Percentiles rank a stretch among this genome's conserved stretches.
Evolutionary conservation across 92 coral and sea anemone species (phyloP).

Genomic region (Paramuricea clavata): DNA sequence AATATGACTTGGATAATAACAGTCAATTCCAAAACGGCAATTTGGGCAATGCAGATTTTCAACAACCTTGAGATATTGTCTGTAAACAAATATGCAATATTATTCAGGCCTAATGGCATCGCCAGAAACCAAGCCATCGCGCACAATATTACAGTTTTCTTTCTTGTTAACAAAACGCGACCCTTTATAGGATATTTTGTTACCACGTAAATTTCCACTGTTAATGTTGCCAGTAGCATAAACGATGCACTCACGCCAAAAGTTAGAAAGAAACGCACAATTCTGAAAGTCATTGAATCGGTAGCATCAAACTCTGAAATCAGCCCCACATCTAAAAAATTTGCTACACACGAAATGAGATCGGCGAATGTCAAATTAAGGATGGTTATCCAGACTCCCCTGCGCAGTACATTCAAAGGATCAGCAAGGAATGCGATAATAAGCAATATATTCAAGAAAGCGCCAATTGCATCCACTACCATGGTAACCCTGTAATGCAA

Average conservation of each 20-base stretch:
- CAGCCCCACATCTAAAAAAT: not conserved
- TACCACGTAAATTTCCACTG: conserved; percentile 18
- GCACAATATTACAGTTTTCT: conserved; percentile 75
- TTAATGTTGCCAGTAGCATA: not conserved
- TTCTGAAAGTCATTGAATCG: not conserved
- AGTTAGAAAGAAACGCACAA: not conserved
- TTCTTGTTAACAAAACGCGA: not conserved
- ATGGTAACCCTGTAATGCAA: no score
- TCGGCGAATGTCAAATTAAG: not conserved
- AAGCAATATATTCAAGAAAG: not conserved
- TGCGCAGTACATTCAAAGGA: not conserved
- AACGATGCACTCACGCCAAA: conserved; percentile 4
- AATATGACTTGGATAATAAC: conserved; percentile 5
- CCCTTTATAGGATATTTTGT: conserved; percentile 24
- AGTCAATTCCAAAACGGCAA: not conserved
- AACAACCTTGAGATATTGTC: not conserved
- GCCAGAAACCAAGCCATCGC: conserved; percentile 75
- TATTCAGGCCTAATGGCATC: conserved; percentile 58
- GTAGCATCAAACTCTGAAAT: not conserved
- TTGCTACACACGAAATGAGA: not conserved
- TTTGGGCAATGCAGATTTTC: not conserved
- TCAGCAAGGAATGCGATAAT: not conserved
- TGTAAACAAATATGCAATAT: not conserved
- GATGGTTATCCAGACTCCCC: not conserved
- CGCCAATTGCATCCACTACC: not conserved